Conservation (phyloP, 2,888 invertebrate genomes). For the Prosopocoilus inquinatus region DNA sequence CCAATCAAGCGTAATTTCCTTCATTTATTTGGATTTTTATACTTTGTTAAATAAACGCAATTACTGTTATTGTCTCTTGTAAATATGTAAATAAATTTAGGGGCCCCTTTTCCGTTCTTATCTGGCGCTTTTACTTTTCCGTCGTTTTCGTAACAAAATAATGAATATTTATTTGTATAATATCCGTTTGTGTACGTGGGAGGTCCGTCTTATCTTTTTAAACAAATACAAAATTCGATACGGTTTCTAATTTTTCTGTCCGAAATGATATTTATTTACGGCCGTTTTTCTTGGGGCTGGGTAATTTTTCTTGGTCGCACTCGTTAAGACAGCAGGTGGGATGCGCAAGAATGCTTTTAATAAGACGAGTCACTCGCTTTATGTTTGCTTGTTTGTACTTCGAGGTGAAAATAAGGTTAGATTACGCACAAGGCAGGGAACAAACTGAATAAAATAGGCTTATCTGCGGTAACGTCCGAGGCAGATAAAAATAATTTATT, state of each 20-base stretch:
- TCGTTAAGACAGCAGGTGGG: conserved; percentile 22
- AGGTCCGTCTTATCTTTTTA: neutral
- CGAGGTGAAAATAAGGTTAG: too few species aligned
- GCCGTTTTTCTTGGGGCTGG: conserved; percentile 18
- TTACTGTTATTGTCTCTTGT: neutral
- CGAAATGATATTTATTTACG: conserved; percentile 22
- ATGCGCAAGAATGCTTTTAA: conserved; percentile 6
- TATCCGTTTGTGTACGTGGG: conserved; percentile 1
- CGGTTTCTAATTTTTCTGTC: neutral
- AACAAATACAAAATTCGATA: neutral
- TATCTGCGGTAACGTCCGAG: too few species aligned
- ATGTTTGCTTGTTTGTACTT: too few species aligned
- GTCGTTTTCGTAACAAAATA: neutral
- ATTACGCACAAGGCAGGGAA: too few species aligned
- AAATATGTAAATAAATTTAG: too few species aligned
- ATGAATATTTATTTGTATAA: conserved; percentile 1
- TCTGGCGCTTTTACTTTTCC: neutral
- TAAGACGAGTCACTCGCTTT: neutral
- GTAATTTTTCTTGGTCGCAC: conserved; percentile 19
- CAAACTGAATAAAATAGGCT: too few species aligned
- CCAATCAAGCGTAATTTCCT: conserved; percentile 18
- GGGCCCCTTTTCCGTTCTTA: neutral
- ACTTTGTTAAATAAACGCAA: neutral
- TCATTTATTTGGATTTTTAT: conserved; percentile 1
- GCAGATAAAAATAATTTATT: too few species aligned